Percentiles rank a stretch among this genome's conserved stretches.
phyloP scores from a whole-genome alignment of 1,140 invertebrate species.

The Pseudomyrmex cubaensis region DNA sequence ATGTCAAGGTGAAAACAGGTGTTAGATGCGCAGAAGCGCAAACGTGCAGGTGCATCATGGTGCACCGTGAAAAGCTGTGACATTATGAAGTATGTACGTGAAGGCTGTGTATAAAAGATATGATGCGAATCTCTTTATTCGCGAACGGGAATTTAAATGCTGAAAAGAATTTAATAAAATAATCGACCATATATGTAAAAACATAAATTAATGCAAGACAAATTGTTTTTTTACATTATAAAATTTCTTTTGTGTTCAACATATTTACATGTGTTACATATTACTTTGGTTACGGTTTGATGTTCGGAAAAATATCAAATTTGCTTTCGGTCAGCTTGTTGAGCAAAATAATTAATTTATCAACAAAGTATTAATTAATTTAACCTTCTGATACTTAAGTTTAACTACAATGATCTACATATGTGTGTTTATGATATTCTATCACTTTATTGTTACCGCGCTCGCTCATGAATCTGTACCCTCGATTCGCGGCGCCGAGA shows the following conservation, averaged over 20 bases:
- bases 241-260: too few species aligned
- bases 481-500: neutral
- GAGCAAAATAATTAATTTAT: too few species aligned
- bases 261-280: too few species aligned
- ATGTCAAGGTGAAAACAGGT: slow-evolving; percentile 69
- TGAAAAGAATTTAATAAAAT: slow-evolving; percentile 1
- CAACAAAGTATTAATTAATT: too few species aligned
- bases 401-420: too few species aligned
- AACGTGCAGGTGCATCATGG: slow-evolving; percentile 59
- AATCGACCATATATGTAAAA: too few species aligned
- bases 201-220: too few species aligned
- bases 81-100: slow-evolving; percentile 45
- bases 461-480: neutral
- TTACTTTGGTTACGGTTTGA: too few species aligned
- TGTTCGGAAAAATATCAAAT: too few species aligned
- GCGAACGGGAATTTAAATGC: neutral
- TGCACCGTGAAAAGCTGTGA: slow-evolving; percentile 40
- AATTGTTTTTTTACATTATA: too few species aligned
- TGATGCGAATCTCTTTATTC: slow-evolving; percentile 28
- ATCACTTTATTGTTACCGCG: slow-evolving; percentile 1
- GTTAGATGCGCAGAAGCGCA: slow-evolving; percentile 49
- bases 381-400: too few species aligned
- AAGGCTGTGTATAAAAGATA: slow-evolving; percentile 31
- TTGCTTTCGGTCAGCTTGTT: too few species aligned
- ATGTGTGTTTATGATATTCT: neutral